These are phyloP conservation scores for Lomographa bimaculata DNA, from an alignment of 2,888 invertebrate species.

Conservation along the genomic window DNA sequence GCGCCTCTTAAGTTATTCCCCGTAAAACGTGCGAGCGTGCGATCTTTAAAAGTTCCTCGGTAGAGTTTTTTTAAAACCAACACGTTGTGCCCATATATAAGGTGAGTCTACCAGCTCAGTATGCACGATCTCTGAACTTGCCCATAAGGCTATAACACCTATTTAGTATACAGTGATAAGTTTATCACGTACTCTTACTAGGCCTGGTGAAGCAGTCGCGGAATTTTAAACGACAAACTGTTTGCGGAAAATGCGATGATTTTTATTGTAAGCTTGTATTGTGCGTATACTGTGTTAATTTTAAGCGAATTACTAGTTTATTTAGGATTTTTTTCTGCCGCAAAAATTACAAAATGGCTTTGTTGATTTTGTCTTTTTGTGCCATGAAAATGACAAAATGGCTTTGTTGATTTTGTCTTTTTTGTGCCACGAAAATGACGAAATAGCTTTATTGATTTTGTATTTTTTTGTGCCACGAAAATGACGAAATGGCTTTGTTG, in stretches of 20 bases:
- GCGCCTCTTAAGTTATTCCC: slow-evolving; percentile 5
- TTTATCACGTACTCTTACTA: slow-evolving; percentile 72
- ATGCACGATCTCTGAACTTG: slow-evolving; percentile 56
- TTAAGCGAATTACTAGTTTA: too few species aligned
- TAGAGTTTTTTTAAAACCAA: slow-evolving; percentile 29
- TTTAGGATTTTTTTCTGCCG: too few species aligned
- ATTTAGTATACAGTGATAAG: slow-evolving; percentile 72
- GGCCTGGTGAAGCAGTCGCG: slow-evolving; percentile 53
- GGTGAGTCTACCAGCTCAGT: slow-evolving; percentile 35
- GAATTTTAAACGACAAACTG: slow-evolving; percentile 77
- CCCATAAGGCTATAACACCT: slow-evolving; percentile 47
- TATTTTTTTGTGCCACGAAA: too few species aligned
- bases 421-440: too few species aligned
- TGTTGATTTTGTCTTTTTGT: too few species aligned
- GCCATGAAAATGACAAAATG: too few species aligned
- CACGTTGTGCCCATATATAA: slow-evolving; percentile 36
- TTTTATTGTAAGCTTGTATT: slow-evolving; percentile 27
- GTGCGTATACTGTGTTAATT: too few species aligned
- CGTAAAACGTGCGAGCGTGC: slow-evolving; percentile 11
- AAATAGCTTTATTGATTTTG: too few species aligned
- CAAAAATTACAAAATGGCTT: too few species aligned
- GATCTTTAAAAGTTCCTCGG: slow-evolving; percentile 21
- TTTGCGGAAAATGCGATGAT: slow-evolving; percentile 45
- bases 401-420: too few species aligned
- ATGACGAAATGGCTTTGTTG: too few species aligned